Percentiles rank a stretch among this genome's conserved stretches.
Conservation (phyloP, 2,113 vertebrate species). For the Trichomycterus rosablanca region DNA sequence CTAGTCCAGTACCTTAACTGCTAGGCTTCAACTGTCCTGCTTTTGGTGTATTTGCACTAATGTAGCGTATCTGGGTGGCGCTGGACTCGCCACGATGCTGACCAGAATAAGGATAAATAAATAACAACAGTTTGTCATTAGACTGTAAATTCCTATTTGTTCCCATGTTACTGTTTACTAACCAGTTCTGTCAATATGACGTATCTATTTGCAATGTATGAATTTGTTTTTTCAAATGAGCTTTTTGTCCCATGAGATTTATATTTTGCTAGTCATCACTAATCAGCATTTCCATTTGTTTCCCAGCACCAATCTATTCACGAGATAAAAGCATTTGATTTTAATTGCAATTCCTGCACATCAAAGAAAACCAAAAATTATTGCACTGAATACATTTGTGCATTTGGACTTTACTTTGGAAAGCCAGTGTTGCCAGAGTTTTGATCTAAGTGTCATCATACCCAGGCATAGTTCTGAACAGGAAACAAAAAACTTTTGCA, state of each 20-base stretch:
- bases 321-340: neutral
- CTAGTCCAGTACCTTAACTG: no score
- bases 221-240: neutral
- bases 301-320: neutral
- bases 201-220: constrained; percentile 11
- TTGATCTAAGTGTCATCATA: no score
- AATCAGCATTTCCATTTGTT: neutral
- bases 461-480: no score
- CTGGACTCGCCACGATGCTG: no score
- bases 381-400: neutral
- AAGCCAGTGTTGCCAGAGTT: no score
- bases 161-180: no score
- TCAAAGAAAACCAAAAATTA: constrained; percentile 2
- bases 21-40: no score
- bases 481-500: neutral
- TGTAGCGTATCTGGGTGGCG: no score
- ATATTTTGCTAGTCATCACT: neutral
- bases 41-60: no score
- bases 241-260: constrained; percentile 2
- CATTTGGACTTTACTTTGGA: neutral
- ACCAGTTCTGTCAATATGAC: neutral
- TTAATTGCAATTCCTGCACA: neutral
- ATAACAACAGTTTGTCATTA: no score
- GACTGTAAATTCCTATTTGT: no score
- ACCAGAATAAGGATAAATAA: no score